Base-by-base conservation (phyloP, 2,888 invertebrate species). In the Machimus atricapillus region DNA sequence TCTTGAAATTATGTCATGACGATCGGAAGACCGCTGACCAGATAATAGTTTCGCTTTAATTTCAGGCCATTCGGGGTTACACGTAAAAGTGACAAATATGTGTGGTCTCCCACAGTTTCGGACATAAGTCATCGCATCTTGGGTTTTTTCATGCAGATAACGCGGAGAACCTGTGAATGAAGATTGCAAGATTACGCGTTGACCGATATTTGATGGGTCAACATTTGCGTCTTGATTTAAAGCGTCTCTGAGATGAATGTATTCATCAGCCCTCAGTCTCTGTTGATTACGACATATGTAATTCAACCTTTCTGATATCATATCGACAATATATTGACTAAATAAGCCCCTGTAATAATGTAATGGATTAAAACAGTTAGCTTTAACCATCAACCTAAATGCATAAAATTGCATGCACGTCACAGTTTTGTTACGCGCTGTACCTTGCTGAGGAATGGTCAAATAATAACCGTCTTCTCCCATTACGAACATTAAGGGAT, bases 131-230 rank as follows among this genome's bases (percentile, higher is more conserved):
- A 86, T 79, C 8, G 86, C 79, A 31, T 86, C 85, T 66, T 87
- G 87, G 0, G 52, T 74, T 14, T 85, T 46, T 46, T 87, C 87
- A 12, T 88, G 88, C 76, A 88, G 86, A 78, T 87, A 87, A 34
- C 34, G 34, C 34, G 34, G 88, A 31, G 87, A 87, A 46, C 87
- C 87, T 31, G 86, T 88, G 34, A 88, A 40, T 40, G 40, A 66
- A 37, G 88, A 46, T 66, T 87, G 88, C 66, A 88, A 31, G 56
- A 88, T 73, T n/a, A 74, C 76, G 19, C 46, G 52, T 19, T 87
- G 82, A 23, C 82, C 87, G 43, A 87, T 74, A 56, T 82, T 37
- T 12, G 43, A 34, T n/a, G 31, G 46, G 8, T 81, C 16, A 16
- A 82, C 27, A 12, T 12, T 40, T 40, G 87, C 87, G 73, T 87